Evolutionary conservation across 2,797 vertebrate genomes (phyloP).

Genomic region (Halcyon leucocephala): DNA sequence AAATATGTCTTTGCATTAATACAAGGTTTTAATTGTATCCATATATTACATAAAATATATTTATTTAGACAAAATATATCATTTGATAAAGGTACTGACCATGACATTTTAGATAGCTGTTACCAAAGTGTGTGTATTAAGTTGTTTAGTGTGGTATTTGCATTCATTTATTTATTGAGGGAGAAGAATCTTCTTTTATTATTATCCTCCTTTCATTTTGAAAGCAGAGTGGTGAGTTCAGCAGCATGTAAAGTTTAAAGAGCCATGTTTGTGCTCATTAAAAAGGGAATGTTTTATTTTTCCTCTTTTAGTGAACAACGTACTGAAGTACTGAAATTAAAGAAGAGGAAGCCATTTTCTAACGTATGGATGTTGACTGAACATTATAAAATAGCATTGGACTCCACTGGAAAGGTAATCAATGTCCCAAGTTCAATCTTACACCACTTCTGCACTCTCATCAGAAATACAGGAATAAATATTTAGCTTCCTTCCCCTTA

Average conservation of each 20-base stretch:
- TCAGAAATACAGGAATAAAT: conserved; percentile 62
- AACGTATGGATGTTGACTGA: neutral
- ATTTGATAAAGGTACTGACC: neutral
- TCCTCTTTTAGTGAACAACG: neutral
- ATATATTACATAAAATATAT: neutral
- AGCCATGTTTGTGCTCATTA: neutral
- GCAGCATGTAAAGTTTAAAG: neutral
- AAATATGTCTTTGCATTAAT: neutral
- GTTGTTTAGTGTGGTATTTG: neutral
- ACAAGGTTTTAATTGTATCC: accelerated
- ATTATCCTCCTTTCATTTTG: neutral
- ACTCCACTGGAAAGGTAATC: conserved; percentile 45
- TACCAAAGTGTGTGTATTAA: neutral
- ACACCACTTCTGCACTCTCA: conserved; percentile 45
- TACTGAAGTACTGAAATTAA: neutral
- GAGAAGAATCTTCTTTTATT: neutral
- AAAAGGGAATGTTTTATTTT: neutral
- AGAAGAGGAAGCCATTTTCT: neutral
- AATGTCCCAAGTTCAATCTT: neutral
- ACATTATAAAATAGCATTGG: neutral
- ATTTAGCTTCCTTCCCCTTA: conserved; percentile 46
- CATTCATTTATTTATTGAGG: neutral
- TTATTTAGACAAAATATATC: neutral
- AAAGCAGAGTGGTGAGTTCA: neutral
- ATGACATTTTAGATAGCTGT: neutral